Conservation (phyloP, 2,113 vertebrate species). For the Hippocampus mohnikei region DNA sequence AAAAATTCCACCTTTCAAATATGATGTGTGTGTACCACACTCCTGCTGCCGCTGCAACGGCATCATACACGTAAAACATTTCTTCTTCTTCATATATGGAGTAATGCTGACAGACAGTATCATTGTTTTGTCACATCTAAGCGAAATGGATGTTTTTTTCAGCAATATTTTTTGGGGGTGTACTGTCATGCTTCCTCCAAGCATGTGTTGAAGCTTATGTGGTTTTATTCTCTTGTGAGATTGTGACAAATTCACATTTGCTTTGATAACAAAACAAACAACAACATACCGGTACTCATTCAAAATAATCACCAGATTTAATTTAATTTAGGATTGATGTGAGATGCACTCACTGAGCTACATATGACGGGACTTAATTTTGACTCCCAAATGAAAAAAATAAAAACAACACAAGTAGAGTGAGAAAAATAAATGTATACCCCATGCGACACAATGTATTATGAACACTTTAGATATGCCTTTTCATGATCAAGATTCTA, state of each 20-base stretch:
- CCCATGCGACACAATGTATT: constrained; percentile 45
- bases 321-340: constrained; percentile 16
- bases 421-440: too few relatives aligned
- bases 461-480: constrained; percentile 43
- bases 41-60: constrained; percentile 31
- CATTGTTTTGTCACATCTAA: constrained; percentile 32
- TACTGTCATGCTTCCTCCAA: constrained; percentile 44
- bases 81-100: constrained; percentile 10
- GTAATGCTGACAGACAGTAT: constrained; percentile 4
- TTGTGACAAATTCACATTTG: constrained; percentile 62
- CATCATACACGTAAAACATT: constrained; percentile 55
- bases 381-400: constrained; percentile 42
- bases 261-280: constrained; percentile 36
- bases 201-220: constrained; percentile 55
- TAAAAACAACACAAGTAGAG: constrained; percentile 25
- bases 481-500: constrained; percentile 59
- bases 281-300: constrained; percentile 51
- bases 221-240: constrained; percentile 50
- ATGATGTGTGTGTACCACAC: constrained; percentile 37
- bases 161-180: constrained; percentile 13
- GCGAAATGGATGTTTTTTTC: constrained; percentile 21
- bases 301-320: constrained; percentile 42
- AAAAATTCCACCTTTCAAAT: constrained; percentile 41
- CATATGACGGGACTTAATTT: constrained; percentile 53
- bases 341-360: constrained; percentile 32